Evolutionary conservation across 2,888 invertebrate species (phyloP).

Genomic region (Globia sparganii): DNA sequence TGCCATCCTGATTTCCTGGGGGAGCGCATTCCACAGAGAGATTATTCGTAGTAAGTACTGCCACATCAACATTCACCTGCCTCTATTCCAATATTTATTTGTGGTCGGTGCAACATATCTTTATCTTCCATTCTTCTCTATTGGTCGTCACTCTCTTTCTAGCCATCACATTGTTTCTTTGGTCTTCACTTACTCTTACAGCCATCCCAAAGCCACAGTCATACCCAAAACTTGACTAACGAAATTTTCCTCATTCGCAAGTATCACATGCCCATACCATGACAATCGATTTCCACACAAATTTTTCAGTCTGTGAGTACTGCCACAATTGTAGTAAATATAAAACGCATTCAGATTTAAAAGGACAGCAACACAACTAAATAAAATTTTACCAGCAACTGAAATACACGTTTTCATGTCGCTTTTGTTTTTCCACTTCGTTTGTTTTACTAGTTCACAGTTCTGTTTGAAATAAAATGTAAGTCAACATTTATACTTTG

Average conservation of each 20-base stretch:
- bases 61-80: too few species aligned
- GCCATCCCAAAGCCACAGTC: too few species aligned
- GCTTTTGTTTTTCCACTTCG: conserved; percentile 1
- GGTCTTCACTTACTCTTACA: too few species aligned
- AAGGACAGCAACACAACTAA: not conserved
- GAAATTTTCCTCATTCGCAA: not conserved
- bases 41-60: too few species aligned
- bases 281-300: not conserved
- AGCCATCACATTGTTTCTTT: too few species aligned
- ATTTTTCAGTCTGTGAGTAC: not conserved
- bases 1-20: too few species aligned
- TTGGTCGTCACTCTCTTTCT: too few species aligned
- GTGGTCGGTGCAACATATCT: too few species aligned
- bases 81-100: too few species aligned
- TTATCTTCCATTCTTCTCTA: too few species aligned
- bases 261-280: not conserved
- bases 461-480: not conserved
- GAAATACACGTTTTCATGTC: conserved; percentile 1
- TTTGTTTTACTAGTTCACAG: not conserved
- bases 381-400: not conserved
- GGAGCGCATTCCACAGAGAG: too few species aligned
- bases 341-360: conserved; percentile 8
- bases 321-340: not conserved
- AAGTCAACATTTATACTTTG: not conserved
- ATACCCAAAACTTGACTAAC: too few species aligned